Conservation (phyloP, 2,113 vertebrate genomes). For the Eretmodus cyanostictus region DNA sequence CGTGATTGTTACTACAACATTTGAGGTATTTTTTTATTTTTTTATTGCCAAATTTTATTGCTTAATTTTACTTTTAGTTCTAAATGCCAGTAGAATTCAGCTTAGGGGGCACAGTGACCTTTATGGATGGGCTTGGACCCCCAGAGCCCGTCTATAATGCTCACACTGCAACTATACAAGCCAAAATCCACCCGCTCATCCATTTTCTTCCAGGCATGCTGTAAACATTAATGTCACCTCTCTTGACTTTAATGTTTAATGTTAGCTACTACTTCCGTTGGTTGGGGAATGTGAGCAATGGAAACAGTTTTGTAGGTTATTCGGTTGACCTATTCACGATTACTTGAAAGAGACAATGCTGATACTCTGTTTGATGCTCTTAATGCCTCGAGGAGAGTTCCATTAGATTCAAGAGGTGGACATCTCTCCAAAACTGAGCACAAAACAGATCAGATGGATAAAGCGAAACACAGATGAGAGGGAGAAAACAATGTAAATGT, state of each 20-base stretch:
- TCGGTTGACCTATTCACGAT: background rate
- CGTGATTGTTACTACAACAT: rapidly evolving
- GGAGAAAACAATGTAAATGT: background rate
- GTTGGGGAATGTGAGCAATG: background rate
- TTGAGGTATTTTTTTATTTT: background rate
- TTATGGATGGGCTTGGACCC: background rate
- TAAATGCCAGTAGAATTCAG: background rate
- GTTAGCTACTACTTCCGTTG: rapidly evolving
- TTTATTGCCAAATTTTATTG: background rate
- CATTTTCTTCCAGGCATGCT: background rate
- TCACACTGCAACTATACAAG: rapidly evolving
- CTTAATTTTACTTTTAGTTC: background rate
- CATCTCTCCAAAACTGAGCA: background rate
- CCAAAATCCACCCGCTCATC: background rate
- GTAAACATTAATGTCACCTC: background rate
- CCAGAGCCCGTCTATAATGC: background rate
- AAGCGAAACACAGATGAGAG: background rate
- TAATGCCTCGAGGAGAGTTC: background rate
- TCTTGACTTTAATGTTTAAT: background rate
- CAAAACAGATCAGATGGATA: background rate
- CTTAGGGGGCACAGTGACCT: background rate
- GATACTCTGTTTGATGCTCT: background rate
- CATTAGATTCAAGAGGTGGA: background rate
- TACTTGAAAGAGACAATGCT: background rate
- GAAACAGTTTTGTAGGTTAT: background rate